A percentile compares a stretch with the other conserved stretches of the same genome.
phyloP scores from a whole-genome alignment of 2,113 vertebrate species.

The Burhinus bistriatus region DNA sequence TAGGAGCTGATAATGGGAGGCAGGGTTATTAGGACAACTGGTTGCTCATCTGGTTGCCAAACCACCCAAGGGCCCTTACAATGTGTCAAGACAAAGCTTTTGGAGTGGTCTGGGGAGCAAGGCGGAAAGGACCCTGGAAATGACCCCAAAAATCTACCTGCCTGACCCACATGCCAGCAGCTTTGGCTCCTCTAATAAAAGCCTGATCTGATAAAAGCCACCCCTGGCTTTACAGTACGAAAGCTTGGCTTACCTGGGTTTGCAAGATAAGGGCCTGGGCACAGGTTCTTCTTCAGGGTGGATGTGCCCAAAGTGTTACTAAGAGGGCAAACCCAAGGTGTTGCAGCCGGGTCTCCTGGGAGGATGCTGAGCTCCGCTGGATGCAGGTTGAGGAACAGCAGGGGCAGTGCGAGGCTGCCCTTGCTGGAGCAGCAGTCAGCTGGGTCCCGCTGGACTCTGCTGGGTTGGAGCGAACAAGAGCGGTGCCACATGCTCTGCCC shows the following conservation, averaged over 20 bases:
- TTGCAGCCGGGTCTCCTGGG: background rate
- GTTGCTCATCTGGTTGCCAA: background rate
- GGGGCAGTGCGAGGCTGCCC: fast-evolving
- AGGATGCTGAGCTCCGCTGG: background rate
- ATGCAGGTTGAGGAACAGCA: fast-evolving
- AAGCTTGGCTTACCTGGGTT: background rate
- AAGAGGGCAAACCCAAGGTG: background rate
- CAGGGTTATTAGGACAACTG: background rate
- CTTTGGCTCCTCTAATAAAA: background rate
- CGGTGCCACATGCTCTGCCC: background rate
- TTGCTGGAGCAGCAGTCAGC: background rate
- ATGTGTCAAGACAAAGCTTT: background rate
- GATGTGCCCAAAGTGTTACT: background rate
- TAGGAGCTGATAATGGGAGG: background rate
- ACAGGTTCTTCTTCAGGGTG: background rate
- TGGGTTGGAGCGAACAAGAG: background rate
- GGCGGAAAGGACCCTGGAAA: background rate
- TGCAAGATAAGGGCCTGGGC: background rate
- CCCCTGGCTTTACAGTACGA: fast-evolving
- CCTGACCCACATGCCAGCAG: background rate
- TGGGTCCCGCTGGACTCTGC: background rate
- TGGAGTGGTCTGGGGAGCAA: background rate
- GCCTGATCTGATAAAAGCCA: background rate
- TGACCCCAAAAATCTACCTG: background rate
- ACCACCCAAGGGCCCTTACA: background rate